A percentile compares a stretch with the other conserved stretches of the same genome.
These are phyloP conservation scores for Mormoops blainvillei DNA, from an alignment of 2,113 vertebrate species.

Conservation along the genomic window DNA sequence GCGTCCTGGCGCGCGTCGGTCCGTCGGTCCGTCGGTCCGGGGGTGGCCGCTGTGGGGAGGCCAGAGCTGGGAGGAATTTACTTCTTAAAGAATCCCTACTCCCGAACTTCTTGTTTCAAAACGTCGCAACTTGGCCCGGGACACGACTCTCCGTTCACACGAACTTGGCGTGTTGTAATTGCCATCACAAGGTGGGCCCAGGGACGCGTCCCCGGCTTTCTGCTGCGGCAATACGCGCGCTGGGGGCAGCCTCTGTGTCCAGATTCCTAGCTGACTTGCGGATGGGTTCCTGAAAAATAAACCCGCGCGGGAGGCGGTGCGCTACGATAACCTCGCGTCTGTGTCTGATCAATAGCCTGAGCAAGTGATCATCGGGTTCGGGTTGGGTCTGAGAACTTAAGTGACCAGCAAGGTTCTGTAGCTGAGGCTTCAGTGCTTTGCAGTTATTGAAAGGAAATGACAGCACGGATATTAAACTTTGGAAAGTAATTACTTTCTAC, in stretches of 20 bases:
- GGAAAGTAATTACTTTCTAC: conserved; percentile 16
- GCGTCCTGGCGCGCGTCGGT: not conserved
- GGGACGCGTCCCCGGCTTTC: not conserved
- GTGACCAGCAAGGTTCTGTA: not conserved
- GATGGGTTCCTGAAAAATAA: not conserved
- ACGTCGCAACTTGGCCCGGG: conserved; percentile 16
- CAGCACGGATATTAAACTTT: conserved; percentile 45
- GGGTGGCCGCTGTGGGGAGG: not conserved
- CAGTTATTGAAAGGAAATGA: not conserved
- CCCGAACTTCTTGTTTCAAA: conserved; percentile 47
- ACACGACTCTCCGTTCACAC: not conserved
- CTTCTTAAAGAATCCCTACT: not conserved
- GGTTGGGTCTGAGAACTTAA: not conserved
- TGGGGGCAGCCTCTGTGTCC: not conserved
- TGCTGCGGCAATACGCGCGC: not conserved
- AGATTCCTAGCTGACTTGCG: not conserved
- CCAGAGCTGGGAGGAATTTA: not conserved
- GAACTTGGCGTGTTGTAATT: conserved; percentile 17
- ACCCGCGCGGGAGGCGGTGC: not conserved
- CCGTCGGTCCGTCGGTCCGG: not conserved
- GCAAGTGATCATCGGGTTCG: not conserved
- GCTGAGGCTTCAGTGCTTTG: not conserved
- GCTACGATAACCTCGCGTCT: not conserved
- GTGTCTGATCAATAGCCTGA: not conserved
- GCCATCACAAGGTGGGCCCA: not conserved